Evolutionary conservation across 1,140 invertebrate genomes (phyloP).

Genomic region (Mercenaria mercenaria): DNA sequence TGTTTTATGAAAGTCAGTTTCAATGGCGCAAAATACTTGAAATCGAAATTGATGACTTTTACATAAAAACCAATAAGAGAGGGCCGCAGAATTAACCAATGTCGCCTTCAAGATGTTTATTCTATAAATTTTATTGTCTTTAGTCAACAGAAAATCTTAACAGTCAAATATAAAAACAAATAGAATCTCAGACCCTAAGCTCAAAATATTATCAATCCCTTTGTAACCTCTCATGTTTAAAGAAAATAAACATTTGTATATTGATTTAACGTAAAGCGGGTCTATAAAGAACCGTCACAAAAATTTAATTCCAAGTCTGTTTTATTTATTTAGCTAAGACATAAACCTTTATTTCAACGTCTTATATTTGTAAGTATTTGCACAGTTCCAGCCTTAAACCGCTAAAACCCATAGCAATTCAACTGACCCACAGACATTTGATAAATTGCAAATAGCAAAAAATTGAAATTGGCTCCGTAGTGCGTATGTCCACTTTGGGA

Average conservation of each 20-base stretch:
- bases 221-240: conserved; percentile 47
- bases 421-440: conserved; percentile 53
- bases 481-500: neutral
- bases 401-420: conserved; percentile 40
- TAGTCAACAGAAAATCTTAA: conserved; percentile 54
- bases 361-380: conserved; percentile 58
- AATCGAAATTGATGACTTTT: conserved; percentile 30
- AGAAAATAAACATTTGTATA: conserved; percentile 66
- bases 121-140: conserved; percentile 62
- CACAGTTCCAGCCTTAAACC: neutral
- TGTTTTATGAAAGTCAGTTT: conserved; percentile 14
- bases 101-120: conserved; percentile 64
- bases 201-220: conserved; percentile 61
- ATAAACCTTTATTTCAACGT: conserved; percentile 63
- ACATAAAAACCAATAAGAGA: conserved; percentile 14
- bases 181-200: conserved; percentile 28
- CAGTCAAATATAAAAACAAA: conserved; percentile 70
- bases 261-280: conserved; percentile 45
- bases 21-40: conserved; percentile 31
- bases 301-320: conserved; percentile 61
- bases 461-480: conserved; percentile 55
- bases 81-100: neutral
- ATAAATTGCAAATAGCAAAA: conserved; percentile 52
- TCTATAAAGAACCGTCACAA: conserved; percentile 27
- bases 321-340: conserved; percentile 38